A percentile compares a stretch with the other conserved stretches of the same genome.
phyloP scores from a whole-genome alignment of 92 coral and sea anemone species.

The Muricea muricata region DNA sequence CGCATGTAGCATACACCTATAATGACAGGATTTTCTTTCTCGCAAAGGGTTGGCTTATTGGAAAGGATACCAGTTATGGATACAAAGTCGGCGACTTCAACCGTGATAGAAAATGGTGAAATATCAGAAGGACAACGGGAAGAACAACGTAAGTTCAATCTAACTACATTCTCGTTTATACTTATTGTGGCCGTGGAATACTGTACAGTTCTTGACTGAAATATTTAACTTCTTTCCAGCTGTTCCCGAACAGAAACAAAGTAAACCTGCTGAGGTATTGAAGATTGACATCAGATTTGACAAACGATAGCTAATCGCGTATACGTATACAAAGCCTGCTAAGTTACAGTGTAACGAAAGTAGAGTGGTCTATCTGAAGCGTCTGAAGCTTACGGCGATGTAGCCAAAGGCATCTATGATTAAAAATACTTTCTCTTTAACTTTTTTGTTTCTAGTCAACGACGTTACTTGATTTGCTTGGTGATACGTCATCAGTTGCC shows the following conservation, averaged over 20 bases:
- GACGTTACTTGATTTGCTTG: conserved; percentile 89
- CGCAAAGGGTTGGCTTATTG: conserved; percentile 79
- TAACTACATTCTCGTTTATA: too few species aligned
- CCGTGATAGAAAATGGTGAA: conserved; percentile 17
- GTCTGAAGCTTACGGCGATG: too few species aligned
- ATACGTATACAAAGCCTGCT: too few species aligned
- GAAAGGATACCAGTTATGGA: conserved; percentile 89
- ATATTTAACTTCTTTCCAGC: too few species aligned
- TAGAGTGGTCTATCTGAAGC: background rate
- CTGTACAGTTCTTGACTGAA: background rate
- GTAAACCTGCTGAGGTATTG: conserved; percentile 27
- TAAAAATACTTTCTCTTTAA: too few species aligned
- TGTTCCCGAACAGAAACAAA: conserved; percentile 44
- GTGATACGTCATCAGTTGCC: conserved; percentile 58
- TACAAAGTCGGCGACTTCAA: background rate
- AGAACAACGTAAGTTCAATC: conserved; percentile 65
- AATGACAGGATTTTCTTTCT: background rate
- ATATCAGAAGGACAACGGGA: conserved; percentile 22
- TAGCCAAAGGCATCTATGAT: too few species aligned
- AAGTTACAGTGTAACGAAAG: background rate
- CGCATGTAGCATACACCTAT: too few species aligned
- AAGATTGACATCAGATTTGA: too few species aligned
- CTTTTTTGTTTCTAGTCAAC: conserved; percentile 75
- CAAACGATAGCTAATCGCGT: too few species aligned
- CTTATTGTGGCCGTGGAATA: too few species aligned